Evolutionary conservation across 2,797 vertebrate species (phyloP).

Genomic region (Jordanella pulchra): DNA sequence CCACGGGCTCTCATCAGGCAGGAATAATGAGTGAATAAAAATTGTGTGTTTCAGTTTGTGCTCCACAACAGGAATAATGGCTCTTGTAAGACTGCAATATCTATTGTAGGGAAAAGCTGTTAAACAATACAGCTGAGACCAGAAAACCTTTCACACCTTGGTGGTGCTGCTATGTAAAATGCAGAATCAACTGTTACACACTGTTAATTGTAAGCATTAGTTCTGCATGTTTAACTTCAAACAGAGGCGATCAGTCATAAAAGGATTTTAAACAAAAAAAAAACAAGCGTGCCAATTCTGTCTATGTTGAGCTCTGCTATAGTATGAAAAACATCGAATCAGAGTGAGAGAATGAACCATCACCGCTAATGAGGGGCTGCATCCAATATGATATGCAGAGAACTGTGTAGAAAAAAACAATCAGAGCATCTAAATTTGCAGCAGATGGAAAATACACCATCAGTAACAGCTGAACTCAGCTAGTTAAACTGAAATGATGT

Average conservation of each 20-base stretch:
- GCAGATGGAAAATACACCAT: constrained; percentile 52
- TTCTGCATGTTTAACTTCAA: constrained; percentile 26
- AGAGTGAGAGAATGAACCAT: constrained; percentile 28
- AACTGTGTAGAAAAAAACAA: not conserved
- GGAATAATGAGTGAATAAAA: constrained; percentile 54
- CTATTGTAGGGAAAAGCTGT: constrained; percentile 33
- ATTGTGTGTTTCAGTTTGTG: constrained; percentile 31
- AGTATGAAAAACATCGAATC: constrained; percentile 14
- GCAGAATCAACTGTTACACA: not conserved
- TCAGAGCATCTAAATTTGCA: constrained; percentile 24
- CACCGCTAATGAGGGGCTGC: constrained; percentile 28
- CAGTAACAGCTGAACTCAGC: constrained; percentile 9
- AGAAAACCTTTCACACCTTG: not conserved
- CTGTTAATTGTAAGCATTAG: constrained; percentile 19
- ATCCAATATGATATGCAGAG: constrained; percentile 19
- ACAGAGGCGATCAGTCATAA: constrained; percentile 41
- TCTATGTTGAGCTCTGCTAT: constrained; percentile 38
- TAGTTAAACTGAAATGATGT: constrained; percentile 21
- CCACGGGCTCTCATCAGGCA: constrained; percentile 54
- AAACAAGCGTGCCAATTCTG: constrained; percentile 39
- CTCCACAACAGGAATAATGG: constrained; percentile 35
- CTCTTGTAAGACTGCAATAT: constrained; percentile 41
- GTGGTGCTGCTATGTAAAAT: constrained; percentile 12
- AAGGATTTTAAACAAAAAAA: too few relatives aligned
- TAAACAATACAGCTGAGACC: constrained; percentile 6